Percentiles rank a stretch among this genome's conserved stretches.
phyloP scores from a whole-genome alignment of 1,140 invertebrate genomes.

The Cherax quadricarinatus region DNA sequence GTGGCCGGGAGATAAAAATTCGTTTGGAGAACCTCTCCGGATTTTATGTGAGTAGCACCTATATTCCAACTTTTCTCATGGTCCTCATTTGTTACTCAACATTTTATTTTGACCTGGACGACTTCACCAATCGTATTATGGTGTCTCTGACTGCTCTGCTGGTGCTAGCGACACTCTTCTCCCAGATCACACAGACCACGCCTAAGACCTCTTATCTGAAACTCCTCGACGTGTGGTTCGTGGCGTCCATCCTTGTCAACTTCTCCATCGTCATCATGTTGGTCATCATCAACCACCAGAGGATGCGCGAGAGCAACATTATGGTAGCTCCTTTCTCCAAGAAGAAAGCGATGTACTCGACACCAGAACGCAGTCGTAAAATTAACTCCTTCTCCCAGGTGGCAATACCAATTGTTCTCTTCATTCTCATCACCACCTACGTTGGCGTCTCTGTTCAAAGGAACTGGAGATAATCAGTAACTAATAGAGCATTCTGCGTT shows the following conservation, averaged over 20 bases:
- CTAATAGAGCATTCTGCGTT: neutral
- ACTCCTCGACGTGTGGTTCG: constrained; percentile 49
- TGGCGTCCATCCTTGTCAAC: constrained; percentile 44
- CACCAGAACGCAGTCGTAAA: constrained; percentile 22
- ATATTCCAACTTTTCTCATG: constrained; percentile 72
- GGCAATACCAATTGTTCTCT: constrained; percentile 44
- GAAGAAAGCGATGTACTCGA: neutral
- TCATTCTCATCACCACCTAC: constrained; percentile 31
- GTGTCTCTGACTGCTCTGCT: constrained; percentile 71
- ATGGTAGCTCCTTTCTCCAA: constrained; percentile 22
- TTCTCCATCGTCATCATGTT: constrained; percentile 46
- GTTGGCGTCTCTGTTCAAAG: neutral
- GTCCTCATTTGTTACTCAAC: constrained; percentile 71
- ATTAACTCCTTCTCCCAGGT: constrained; percentile 53
- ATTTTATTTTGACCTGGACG: constrained; percentile 66
- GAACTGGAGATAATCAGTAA: neutral
- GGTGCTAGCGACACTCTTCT: constrained; percentile 71
- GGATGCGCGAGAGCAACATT: constrained; percentile 41
- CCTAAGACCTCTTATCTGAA: constrained; percentile 66
- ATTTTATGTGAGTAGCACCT: constrained; percentile 70
- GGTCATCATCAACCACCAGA: constrained; percentile 60
- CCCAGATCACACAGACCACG: constrained; percentile 66
- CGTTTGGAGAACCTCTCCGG: constrained; percentile 65
- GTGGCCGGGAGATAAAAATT: constrained; percentile 57
- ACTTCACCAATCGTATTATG: constrained; percentile 73